Base-by-base conservation (phyloP, 2,113 vertebrate genomes). In the Melanotaenia duboulayi region DNA sequence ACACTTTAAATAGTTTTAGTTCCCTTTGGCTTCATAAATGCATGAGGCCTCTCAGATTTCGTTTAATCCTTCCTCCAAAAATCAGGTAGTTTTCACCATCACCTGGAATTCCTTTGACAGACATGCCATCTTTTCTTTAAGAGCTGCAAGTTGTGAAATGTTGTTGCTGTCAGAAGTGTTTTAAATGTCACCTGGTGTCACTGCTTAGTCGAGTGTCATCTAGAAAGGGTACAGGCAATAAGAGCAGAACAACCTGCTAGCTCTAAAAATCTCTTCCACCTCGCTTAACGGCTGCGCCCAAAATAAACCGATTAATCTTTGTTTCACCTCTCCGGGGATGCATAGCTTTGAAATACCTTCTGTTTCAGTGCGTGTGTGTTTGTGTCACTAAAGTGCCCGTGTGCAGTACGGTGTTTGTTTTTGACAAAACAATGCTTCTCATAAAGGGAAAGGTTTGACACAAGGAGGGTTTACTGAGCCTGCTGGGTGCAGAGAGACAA, bases 261-360 rank as follows among this genome's bases (percentile, higher is more conserved):
- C 69, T 51, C 65, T 46, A 52, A 13, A 44, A 44, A 58, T 64
- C 25, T 65, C 48, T 52, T 14, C 40, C 40, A 62, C 69, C 59
- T 50, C 37, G 16, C 71, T 71, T 65, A 17, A 46, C 37, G 0
- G 37, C 13, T 10, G 12, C 59, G 68, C 70, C 65, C 16, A 55
- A 86, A 87, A 89, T 87, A 87, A 84, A 85, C 74, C 8, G 54
- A 85, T 83, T 76, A 24, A 71, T 84, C 76, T 79, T 72, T 63
- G 46, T 69, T 16, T 80, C 71, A 28, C 42, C 74, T 78, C 83
- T 64, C 57, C 16, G 17, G 74, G 75, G 55, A 79, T 20, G 35
- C 12, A 50, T 61, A 78, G 50, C 80, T 77, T 76, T 71, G 42
- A 81, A 76, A 85, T 57, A 51, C 11, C 62, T 84, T 37, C 61